phyloP scores from a whole-genome alignment of 2,113 vertebrate species.

The Malurus melanocephalus region DNA sequence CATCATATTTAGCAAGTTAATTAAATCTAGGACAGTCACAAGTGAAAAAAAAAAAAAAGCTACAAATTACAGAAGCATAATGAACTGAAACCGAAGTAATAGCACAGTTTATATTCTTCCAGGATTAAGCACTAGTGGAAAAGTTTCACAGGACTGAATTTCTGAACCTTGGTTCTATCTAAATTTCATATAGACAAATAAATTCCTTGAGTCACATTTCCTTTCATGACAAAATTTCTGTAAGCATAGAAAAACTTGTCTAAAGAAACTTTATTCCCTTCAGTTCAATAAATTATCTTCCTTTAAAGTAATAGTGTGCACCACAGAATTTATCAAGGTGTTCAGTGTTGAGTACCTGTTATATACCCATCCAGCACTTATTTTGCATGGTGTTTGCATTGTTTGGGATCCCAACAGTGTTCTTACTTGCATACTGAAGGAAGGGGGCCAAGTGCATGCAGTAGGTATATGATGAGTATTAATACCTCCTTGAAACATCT shows the following conservation, averaged over 20 bases:
- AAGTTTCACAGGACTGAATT: background rate
- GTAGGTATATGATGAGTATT: background rate
- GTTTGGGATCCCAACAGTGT: fast-evolving
- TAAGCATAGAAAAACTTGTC: background rate
- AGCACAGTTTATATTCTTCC: background rate
- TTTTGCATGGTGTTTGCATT: background rate
- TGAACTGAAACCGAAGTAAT: background rate
- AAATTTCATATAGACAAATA: background rate
- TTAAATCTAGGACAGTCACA: background rate
- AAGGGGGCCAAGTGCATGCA: background rate
- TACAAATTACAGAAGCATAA: background rate
- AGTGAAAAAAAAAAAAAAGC: background rate
- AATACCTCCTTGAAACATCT: background rate
- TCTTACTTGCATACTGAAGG: background rate
- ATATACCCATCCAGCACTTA: background rate
- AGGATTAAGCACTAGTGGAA: background rate
- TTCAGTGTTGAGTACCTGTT: background rate
- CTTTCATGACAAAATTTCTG: background rate
- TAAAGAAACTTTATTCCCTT: background rate
- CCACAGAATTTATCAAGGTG: background rate
- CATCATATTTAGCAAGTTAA: background rate
- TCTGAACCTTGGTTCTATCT: background rate
- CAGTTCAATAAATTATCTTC: background rate
- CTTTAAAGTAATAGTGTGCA: background rate
- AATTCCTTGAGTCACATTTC: background rate